Evolutionary conservation across 37 sponge, comb jelly and placozoan genomes (phyloP).

Genomic region (Cliona cf. orientalis): DNA sequence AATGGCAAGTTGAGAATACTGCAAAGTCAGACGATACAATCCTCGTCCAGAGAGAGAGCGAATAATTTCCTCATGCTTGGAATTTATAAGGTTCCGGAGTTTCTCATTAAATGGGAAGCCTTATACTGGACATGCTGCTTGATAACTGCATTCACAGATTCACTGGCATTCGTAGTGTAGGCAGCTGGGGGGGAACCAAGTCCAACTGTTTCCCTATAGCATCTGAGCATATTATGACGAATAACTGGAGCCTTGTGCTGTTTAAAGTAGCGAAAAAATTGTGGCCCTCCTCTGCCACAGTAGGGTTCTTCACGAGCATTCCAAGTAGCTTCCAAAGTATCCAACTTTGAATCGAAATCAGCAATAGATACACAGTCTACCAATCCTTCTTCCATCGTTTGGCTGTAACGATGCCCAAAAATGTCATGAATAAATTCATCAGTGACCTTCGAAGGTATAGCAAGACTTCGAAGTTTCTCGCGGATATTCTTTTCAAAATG

Average conservation of each 20-base stretch:
- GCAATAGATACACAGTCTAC: conserved; percentile 4
- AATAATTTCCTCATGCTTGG: conserved; percentile 27
- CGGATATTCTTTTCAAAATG: conserved; percentile 22
- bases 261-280: not conserved
- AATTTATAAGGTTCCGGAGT: not conserved
- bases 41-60: conserved; percentile 60
- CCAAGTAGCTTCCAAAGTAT: conserved; percentile 10
- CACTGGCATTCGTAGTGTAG: conserved; percentile 49
- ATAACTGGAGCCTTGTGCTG: conserved; percentile 18
- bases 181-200: conserved; percentile 44
- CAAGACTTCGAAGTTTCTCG: conserved; percentile 13
- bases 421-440: conserved; percentile 6
- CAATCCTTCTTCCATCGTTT: not conserved
- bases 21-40: conserved; percentile 4
- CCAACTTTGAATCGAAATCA: conserved; percentile 24
- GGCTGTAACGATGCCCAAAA: conserved; percentile 13
- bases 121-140: conserved; percentile 45
- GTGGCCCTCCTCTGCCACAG: not conserved
- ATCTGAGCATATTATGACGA: conserved; percentile 24
- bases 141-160: conserved; percentile 48
- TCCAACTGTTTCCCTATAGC: conserved; percentile 42
- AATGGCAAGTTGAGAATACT: not conserved
- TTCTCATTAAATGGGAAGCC: conserved; percentile 7
- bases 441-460: not conserved
- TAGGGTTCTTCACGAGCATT: not conserved